A percentile compares a stretch with the other conserved stretches of the same genome.
Evolutionary conservation across 2,888 invertebrate genomes (phyloP).

Genomic region (Drosophila gaucha): DNA sequence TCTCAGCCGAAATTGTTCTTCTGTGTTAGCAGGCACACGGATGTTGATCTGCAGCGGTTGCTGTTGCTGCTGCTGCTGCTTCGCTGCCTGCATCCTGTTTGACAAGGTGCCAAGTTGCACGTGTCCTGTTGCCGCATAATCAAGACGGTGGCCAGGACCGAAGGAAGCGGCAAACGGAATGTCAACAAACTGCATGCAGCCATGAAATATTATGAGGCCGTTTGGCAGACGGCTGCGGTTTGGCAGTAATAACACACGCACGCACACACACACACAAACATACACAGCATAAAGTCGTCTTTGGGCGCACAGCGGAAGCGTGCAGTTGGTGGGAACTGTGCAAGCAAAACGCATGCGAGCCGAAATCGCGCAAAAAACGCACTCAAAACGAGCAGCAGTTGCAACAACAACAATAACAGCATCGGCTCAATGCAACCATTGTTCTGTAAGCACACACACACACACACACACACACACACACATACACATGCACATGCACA

Average conservation of each 20-base stretch:
- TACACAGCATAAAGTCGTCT: neutral
- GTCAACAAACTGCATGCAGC: conserved; percentile 71
- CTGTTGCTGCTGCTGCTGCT: neutral
- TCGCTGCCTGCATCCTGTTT: conserved; percentile 40
- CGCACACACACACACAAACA: neutral
- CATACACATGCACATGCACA: neutral
- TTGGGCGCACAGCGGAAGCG: neutral
- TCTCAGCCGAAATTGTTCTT: neutral
- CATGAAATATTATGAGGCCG: conserved; percentile 73
- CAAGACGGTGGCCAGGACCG: conserved; percentile 32
- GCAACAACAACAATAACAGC: conserved; percentile 15
- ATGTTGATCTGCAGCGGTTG: neutral
- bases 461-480: conserved; percentile 16
- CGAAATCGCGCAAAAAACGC: conserved; percentile 48
- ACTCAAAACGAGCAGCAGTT: conserved; percentile 46
- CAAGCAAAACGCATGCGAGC: conserved; percentile 47
- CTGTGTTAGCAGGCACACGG: neutral
- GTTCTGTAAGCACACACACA: conserved; percentile 46
- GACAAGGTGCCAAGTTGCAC: conserved; percentile 33
- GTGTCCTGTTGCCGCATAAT: conserved; percentile 64
- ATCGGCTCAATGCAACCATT: conserved; percentile 46
- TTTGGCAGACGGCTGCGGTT: conserved; percentile 51
- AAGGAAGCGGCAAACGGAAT: conserved; percentile 50
- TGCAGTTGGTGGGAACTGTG: conserved; percentile 2
- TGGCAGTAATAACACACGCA: conserved; percentile 55